phyloP scores from a whole-genome alignment of 1,140 invertebrate species.

The Hyphantria cunea region DNA sequence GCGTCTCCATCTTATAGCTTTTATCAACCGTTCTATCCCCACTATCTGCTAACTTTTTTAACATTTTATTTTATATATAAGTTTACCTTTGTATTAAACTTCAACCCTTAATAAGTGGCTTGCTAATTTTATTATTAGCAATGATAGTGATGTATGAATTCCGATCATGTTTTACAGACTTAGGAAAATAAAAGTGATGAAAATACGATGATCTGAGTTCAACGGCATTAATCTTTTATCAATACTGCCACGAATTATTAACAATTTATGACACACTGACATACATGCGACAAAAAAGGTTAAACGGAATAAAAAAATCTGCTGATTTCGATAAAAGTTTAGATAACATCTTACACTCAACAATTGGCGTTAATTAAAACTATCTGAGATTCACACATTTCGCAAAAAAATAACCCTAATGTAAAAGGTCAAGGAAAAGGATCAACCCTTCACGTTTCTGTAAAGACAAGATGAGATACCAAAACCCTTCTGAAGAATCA shows the following conservation, averaged over 20 bases:
- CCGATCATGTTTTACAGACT: too few species aligned
- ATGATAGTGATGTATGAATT: too few species aligned
- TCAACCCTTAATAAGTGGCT: too few species aligned
- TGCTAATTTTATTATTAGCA: too few species aligned
- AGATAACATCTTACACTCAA: conserved; percentile 27
- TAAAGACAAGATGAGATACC: conserved; percentile 49
- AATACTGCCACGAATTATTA: not conserved
- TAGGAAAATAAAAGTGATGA: too few species aligned
- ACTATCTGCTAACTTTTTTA: too few species aligned
- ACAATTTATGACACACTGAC: not conserved
- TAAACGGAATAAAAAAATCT: not conserved
- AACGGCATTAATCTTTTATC: not conserved
- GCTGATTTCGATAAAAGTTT: conserved; percentile 14
- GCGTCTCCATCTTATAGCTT: too few species aligned
- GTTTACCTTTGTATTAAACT: too few species aligned
- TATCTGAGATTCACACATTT: conserved; percentile 57
- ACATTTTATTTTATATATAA: too few species aligned
- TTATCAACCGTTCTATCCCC: too few species aligned
- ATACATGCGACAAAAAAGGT: conserved; percentile 8
- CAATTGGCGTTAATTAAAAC: conserved; percentile 60
- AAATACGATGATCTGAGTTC: too few species aligned
- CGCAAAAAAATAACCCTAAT: conserved; percentile 47
- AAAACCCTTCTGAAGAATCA: conserved; percentile 51
- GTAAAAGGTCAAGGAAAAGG: conserved; percentile 63
- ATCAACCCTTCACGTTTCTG: conserved; percentile 52